Evolutionary conservation across 2,797 vertebrate genomes (phyloP), one percentile per base, ranked within the genome.

Genomic region (Lutjanus campechanus): DNA sequence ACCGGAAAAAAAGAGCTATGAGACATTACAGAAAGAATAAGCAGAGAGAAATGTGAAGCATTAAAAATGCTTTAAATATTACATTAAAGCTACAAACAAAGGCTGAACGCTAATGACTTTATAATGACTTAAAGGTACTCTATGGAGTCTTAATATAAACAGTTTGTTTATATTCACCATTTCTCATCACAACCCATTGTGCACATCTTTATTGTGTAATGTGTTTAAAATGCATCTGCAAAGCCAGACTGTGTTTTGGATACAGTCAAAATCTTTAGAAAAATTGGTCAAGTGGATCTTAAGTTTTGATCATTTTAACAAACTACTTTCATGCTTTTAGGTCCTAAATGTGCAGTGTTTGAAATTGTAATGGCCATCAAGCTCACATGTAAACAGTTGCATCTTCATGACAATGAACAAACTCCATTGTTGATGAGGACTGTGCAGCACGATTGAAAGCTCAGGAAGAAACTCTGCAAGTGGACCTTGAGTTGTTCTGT

Each of bases 11-110:
- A 7, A 1, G 41, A 60, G 47, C 47, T 43, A 36, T 11, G n/a
- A 65, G 54, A 59, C 10, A 29, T 65, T 22, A 25, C 9, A n/a
- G 19, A 19, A 22, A 13, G 10, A 62, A 54, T 11, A 44, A n/a
- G 4, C 20, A 17, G 5, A 54, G 46, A 13, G 15, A 54, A 55
- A 8, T 46, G 2, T 19, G 7, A 29, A 15, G 17, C 7, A 54
- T 29, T 11, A 19, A 36, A 47, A 46, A 59, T 11, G 16, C 6
- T 74, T 29, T 22, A 49, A 43, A 65, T 60, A 54, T 47, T 22
- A 15, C 8, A 60, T 40, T 51, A 40, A 69, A 59, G 25, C 46
- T 19, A 51, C 61, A 73, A 73, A 73, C 47, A 67, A 41, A 46
- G 17, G 7, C n/a, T 60, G 4, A 61, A 16, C 3, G 12, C 25